These are phyloP conservation scores for Psammodynastes pulverulentus DNA, from an alignment of 2,113 vertebrate genomes.

Conservation along the genomic window DNA sequence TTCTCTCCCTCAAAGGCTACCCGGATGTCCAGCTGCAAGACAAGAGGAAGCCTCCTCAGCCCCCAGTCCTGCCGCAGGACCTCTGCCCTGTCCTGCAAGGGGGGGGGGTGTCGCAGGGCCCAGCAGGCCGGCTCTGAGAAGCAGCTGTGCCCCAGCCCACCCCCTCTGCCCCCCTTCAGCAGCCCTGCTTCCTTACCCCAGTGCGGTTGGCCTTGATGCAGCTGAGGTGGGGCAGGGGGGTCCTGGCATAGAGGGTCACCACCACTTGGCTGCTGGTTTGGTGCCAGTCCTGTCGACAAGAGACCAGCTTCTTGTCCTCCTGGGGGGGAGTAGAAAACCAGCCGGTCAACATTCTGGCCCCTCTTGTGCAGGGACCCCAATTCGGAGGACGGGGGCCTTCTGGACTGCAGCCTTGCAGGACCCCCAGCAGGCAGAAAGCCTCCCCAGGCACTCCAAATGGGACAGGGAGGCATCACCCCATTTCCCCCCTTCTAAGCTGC, in stretches of 20 bases:
- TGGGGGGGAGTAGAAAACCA: not conserved
- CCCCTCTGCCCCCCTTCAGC: not conserved
- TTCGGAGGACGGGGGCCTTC: not conserved
- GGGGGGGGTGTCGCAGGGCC: rapidly evolving
- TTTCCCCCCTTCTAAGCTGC: not conserved
- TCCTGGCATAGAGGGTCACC: conserved; percentile 88
- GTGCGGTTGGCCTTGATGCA: conserved; percentile 84
- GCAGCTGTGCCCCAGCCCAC: not conserved
- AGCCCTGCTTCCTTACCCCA: conserved; percentile 69
- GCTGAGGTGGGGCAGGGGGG: conserved; percentile 75
- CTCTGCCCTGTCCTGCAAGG: not conserved
- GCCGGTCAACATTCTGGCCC: rapidly evolving
- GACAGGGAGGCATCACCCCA: not conserved
- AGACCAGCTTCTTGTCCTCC: conserved; percentile 82
- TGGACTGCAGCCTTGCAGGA: not conserved
- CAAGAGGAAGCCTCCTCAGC: not conserved
- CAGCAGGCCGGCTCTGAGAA: not conserved
- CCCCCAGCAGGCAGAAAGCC: not conserved
- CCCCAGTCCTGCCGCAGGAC: not conserved
- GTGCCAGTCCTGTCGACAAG: conserved; percentile 93
- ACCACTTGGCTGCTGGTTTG: conserved; percentile 85
- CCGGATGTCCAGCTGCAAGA: conserved; percentile 79
- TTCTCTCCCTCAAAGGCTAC: conserved; percentile 86
- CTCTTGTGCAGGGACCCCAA: not conserved
- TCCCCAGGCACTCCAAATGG: not conserved